Evolutionary conservation across 2,888 invertebrate genomes (phyloP).

Genomic region (Dryobotodes eremita): DNA sequence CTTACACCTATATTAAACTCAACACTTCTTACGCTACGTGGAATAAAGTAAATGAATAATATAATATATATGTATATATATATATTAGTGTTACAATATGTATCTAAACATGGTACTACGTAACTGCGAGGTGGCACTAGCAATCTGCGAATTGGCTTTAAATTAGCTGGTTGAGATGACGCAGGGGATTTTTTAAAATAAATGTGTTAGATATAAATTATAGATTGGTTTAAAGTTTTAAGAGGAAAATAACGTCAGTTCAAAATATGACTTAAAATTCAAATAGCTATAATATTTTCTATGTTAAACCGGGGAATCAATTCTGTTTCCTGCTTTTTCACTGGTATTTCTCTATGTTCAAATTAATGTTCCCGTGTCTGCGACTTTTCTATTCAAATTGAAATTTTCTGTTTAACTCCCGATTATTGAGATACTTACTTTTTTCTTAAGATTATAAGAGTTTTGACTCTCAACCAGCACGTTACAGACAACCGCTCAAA

Average conservation of each 20-base stretch:
- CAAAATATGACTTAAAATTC: background rate
- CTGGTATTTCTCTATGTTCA: background rate
- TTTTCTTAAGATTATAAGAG: background rate
- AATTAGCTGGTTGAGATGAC: conserved; percentile 43
- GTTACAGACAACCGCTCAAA: conserved; percentile 45
- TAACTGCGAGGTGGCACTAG: conserved; percentile 88
- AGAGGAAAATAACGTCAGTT: background rate
- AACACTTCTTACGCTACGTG: conserved; percentile 87
- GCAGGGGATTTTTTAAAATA: background rate
- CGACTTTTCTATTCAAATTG: background rate
- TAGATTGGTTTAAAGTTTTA: background rate
- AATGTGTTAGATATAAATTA: background rate
- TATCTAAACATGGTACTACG: conserved; percentile 81
- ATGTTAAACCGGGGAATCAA: background rate
- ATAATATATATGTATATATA: conserved; percentile 59
- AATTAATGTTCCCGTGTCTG: background rate
- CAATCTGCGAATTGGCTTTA: conserved; percentile 81
- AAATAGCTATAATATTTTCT: background rate
- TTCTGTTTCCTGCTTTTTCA: background rate
- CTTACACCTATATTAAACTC: conserved; percentile 81
- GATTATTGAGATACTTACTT: background rate
- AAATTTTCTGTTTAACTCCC: background rate
- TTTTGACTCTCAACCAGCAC: conserved; percentile 40
- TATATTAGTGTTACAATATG: conserved; percentile 74
- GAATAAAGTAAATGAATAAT: conserved; percentile 84